Base-by-base conservation (phyloP, 2,113 vertebrate species). In the Lonchura striata region DNA sequence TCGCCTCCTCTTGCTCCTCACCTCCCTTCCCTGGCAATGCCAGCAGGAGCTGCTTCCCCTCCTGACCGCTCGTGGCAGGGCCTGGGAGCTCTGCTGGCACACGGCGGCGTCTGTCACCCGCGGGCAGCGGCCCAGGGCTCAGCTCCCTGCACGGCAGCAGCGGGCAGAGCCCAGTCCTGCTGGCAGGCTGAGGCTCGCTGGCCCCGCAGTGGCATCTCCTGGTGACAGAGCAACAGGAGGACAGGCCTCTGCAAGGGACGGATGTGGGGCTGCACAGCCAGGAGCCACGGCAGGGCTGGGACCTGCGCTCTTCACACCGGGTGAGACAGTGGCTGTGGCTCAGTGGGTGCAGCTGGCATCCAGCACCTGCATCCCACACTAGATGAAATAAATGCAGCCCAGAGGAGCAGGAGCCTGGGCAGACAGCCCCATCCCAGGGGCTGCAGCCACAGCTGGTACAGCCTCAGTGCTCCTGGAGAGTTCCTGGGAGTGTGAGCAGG, bases 261-360 rank as follows among this genome's bases (percentile, higher is more conserved):
- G 61, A n/a, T 13, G 12, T 1, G 0, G 1, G 5, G 37, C 78
- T 27, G 79, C 11, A 9, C 0, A 66, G 21, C 39, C 46, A 33
- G 42, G 42, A 88, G 66, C 33, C 41, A 10, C 9, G 11, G 42
- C 63, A 83, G 44, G 15, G 39, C 65, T 30, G 14, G 42, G 24
- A 75, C 22, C 20, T 22, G 50, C 8, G 7, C 16, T 13, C 25
- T 31, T 49, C 68, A 30, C 30, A 39, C 0, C 0, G 35, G 10
- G 18, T n/a, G 24, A 59, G 23, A 70, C 4, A 23, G 46, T 8
- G 49, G 68, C 35, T 88, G 63, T 49, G 64, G 75, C 37, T 82
- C 37, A 3, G 49, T 0, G 64, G 37, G 25, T 53, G 13, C 76
- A 50, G 89, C 57, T 75, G n/a, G 33, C 10, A 78, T 10, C 44